These are phyloP conservation scores for Microchirus variegatus DNA, from an alignment of 2,797 vertebrate species.

Conservation along the genomic window DNA sequence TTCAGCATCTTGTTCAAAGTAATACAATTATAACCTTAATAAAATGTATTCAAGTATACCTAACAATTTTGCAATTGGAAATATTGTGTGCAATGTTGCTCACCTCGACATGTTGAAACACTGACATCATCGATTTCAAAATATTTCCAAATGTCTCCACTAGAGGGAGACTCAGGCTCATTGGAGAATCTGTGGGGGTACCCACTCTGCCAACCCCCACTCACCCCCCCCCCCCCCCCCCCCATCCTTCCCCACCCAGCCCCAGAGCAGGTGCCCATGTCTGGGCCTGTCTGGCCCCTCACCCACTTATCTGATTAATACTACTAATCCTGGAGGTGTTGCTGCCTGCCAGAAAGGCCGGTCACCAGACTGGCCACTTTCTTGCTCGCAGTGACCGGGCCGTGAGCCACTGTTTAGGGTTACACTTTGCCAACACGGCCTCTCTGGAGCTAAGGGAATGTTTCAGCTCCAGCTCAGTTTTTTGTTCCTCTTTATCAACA, in stretches of 20 bases:
- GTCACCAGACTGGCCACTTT: slow-evolving; percentile 81
- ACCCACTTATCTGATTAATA: slow-evolving; percentile 90
- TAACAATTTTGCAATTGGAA: no score
- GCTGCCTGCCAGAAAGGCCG: slow-evolving; percentile 83
- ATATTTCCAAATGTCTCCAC: slow-evolving; percentile 71
- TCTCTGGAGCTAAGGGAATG: slow-evolving; percentile 59
- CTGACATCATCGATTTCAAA: not conserved
- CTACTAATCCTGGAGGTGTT: slow-evolving; percentile 90
- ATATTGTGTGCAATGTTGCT: not conserved
- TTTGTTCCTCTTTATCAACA: slow-evolving; percentile 26
- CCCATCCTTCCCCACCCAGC: slow-evolving; percentile 46
- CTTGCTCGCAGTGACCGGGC: slow-evolving; percentile 68
- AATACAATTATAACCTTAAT: no score
- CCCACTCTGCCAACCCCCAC: slow-evolving; percentile 39
- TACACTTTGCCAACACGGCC: slow-evolving; percentile 61
- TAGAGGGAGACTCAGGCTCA: slow-evolving; percentile 90
- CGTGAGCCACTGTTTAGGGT: slow-evolving; percentile 63
- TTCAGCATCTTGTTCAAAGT: no score
- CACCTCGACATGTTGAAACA: not conserved
- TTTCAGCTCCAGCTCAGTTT: slow-evolving; percentile 70
- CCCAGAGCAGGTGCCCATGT: slow-evolving; percentile 79
- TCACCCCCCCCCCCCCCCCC: slow-evolving; percentile 17
- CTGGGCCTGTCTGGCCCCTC: slow-evolving; percentile 75
- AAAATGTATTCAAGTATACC: no score
- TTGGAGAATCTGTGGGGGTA: slow-evolving; percentile 53